These are phyloP conservation scores for Hetaerina americana DNA, from an alignment of 1,140 invertebrate species.

Conservation along the genomic window DNA sequence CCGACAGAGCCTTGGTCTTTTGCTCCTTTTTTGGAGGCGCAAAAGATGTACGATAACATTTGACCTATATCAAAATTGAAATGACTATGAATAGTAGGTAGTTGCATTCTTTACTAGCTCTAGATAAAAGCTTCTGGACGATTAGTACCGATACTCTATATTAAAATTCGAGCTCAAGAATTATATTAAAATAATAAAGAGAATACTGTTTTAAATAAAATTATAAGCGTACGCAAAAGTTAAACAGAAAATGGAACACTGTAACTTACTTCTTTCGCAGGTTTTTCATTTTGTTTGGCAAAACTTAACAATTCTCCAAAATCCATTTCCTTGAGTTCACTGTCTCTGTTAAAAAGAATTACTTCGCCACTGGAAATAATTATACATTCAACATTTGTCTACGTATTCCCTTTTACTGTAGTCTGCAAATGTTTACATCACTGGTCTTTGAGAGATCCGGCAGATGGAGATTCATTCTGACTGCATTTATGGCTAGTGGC, in stretches of 20 bases:
- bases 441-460: no score
- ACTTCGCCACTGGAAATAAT: no score
- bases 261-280: slow-evolving; percentile 15
- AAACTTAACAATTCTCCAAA: slow-evolving; percentile 16
- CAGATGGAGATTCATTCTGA: no score
- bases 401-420: no score
- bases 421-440: no score
- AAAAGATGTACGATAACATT: slow-evolving; percentile 61
- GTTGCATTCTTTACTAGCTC: neutral
- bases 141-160: neutral
- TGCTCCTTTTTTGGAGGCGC: slow-evolving; percentile 67
- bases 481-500: no score
- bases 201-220: no score
- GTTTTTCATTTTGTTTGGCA: slow-evolving; percentile 16
- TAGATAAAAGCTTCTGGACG: neutral
- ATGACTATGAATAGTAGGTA: slow-evolving; percentile 3
- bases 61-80: slow-evolving; percentile 25
- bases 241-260: slow-evolving; percentile 6
- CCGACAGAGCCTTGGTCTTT: slow-evolving; percentile 50
- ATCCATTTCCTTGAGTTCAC: no score
- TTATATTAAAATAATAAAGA: neutral
- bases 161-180: neutral
- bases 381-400: no score
- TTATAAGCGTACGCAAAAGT: slow-evolving; percentile 8
- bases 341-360: no score